phyloP scores from a whole-genome alignment of 1,140 invertebrate species.

The Rhagoletis zephyria region DNA sequence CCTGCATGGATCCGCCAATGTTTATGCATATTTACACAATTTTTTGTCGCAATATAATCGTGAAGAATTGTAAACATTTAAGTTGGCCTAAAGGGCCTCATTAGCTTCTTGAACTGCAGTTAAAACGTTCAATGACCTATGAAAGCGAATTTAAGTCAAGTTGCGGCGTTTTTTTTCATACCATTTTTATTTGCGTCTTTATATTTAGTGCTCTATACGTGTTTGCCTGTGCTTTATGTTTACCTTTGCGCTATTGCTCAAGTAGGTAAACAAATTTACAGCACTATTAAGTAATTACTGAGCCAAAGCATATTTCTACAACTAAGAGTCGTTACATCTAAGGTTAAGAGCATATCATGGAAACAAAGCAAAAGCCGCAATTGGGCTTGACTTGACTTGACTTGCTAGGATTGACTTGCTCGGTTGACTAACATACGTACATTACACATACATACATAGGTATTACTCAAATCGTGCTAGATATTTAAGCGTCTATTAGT shows the following conservation, averaged over 20 bases:
- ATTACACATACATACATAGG: not conserved
- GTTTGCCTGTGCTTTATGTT: not conserved
- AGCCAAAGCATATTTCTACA: slow-evolving; percentile 22
- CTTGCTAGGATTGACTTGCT: not conserved
- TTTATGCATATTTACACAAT: not conserved
- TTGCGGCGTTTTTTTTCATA: not conserved
- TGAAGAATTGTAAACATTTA: not conserved
- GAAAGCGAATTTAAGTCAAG: slow-evolving; percentile 42
- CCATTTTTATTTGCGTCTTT: not conserved
- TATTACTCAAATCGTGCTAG: slow-evolving; percentile 36
- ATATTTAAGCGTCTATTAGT: not conserved
- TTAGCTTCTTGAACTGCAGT: not conserved
- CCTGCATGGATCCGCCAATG: not conserved
- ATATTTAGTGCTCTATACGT: not conserved
- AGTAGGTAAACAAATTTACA: slow-evolving; percentile 46
- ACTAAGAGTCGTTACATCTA: slow-evolving; percentile 5
- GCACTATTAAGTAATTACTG: slow-evolving; percentile 45
- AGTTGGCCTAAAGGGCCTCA: not conserved
- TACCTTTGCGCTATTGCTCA: not conserved
- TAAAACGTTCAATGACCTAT: slow-evolving; percentile 27
- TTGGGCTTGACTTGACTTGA: not conserved
- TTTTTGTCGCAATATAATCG: not conserved
- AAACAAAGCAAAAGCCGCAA: not conserved
- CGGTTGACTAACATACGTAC: not conserved
- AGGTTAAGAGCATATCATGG: not conserved